Percentiles rank a stretch among this genome's conserved stretches.
Conservation (phyloP, 2,113 vertebrate genomes). For the Cyphotilapia sp. region DNA sequence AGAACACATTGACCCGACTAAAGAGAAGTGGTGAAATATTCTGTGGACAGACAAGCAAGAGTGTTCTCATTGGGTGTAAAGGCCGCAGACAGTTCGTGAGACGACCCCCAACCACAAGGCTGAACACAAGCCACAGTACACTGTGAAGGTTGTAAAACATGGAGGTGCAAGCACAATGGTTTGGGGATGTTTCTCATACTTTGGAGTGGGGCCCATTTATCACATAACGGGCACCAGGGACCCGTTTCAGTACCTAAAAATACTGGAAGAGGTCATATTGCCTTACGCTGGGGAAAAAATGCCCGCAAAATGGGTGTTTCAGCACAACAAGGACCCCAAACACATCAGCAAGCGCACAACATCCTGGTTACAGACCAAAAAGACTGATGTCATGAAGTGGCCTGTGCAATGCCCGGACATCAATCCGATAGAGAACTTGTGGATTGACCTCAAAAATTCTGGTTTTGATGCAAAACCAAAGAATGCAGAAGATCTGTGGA, state of each 20-base stretch:
- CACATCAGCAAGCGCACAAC: neutral
- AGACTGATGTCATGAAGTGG: neutral
- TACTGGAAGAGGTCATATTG: neutral
- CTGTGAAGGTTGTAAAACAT: neutral
- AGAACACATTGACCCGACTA: accelerated
- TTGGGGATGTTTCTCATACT: neutral
- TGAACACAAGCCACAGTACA: neutral
- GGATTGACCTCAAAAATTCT: neutral
- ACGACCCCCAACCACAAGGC: neutral
- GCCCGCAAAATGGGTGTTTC: neutral
- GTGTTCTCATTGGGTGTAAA: accelerated
- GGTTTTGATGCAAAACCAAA: neutral
- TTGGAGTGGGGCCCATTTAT: accelerated
- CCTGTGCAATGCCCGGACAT: accelerated
- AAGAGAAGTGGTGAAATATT: neutral
- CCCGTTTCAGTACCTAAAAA: neutral
- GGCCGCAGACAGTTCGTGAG: accelerated
- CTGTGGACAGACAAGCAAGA: accelerated
- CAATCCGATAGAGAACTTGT: accelerated
- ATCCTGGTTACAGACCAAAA: neutral
- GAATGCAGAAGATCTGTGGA: neutral
- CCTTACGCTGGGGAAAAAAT: accelerated
- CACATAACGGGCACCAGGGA: neutral
- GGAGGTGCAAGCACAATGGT: neutral
- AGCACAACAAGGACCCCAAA: neutral